Evolutionary conservation across 2,113 vertebrate species (phyloP), one percentile per base, ranked within the genome.

Genomic region (Petrocephalus microphthalmus): DNA sequence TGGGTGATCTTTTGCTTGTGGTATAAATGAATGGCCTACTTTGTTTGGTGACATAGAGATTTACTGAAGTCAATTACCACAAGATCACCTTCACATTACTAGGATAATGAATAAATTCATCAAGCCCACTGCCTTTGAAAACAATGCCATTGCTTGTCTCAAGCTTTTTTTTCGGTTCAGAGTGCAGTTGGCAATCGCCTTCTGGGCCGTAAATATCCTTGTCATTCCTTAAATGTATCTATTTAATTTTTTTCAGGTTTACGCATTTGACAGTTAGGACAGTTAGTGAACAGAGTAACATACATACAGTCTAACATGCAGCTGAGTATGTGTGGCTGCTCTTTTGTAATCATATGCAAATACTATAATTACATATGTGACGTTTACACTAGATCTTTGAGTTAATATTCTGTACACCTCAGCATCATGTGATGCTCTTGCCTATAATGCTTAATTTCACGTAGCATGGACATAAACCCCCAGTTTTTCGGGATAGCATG

Each of bases 41-140:
- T 88, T 54, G 81, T 54, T 49, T 42, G 49, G 45, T 15, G 17
- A 57, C 74, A 71, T 87, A 56, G 15, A 91, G 86, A 89, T 90
- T 88, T 89, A 89, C 82, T 60, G 87, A 45, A 22, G 85, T 22
- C 89, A 90, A 89, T 89, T 88, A 89, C 85, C 49, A 87, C 85
- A 88, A 88, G 88, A 90, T 81, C 86, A 33, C 87, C 25, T 81
- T 89, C 88, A 91, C 64, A 56, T 84, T 60, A 89, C 25, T 2
- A 13, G 57, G 29, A 78, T 84, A 78, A 89, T 87, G 88, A 87
- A 91, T 91, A 84, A 51, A 87, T 78, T 89, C 85, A 87, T 87
- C 60, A 87, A 85, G 78, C 56, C 19, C 29, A 51, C 47, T 52
- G 45, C 22, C 83, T 84, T 52, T 53, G 83, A 29, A 84, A 33